Conservation (phyloP, 2,113 vertebrate species). For the Grallaria varia region DNA sequence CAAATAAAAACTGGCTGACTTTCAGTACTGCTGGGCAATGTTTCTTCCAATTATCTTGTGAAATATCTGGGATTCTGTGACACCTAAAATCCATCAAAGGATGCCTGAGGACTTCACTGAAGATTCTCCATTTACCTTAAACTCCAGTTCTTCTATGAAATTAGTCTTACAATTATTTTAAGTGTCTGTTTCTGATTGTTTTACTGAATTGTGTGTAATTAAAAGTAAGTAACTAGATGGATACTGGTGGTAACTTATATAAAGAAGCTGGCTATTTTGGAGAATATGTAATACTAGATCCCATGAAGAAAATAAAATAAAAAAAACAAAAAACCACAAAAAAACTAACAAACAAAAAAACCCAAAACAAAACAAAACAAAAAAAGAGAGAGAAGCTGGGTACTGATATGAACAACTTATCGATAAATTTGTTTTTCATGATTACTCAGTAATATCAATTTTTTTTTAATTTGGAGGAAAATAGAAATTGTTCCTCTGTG, state of each 20-base stretch:
- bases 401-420: neutral
- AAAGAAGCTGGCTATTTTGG: neutral
- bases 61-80: neutral
- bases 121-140: neutral
- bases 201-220: neutral
- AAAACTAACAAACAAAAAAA: no score
- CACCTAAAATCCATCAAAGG: neutral
- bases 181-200: neutral
- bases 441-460: accelerated
- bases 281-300: neutral
- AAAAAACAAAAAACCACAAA: neutral
- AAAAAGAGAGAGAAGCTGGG: neutral
- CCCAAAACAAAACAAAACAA: neutral
- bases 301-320: neutral
- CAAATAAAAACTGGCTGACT: neutral
- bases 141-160: neutral
- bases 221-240: neutral
- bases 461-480: neutral
- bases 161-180: neutral
- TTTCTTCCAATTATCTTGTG: neutral
- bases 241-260: neutral
- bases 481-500: neutral
- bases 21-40: neutral
- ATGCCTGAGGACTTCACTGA: neutral
- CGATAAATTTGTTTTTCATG: accelerated